Base-by-base conservation (phyloP, 1,140 invertebrate genomes). In the Papilio dardanus region DNA sequence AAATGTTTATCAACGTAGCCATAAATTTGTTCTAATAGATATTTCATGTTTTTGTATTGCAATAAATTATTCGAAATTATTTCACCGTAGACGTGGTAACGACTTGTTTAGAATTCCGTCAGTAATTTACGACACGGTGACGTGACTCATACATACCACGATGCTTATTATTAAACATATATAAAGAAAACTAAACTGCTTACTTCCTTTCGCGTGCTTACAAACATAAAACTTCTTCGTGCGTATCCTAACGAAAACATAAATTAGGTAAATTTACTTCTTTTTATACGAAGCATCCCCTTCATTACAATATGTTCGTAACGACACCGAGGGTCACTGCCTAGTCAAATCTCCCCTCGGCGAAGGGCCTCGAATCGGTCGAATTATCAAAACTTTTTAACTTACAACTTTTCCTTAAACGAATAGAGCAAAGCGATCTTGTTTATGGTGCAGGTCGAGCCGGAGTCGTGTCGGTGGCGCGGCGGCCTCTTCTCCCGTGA, bases 351-450 rank as follows among this genome's bases (percentile, higher is more conserved):
- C 87, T 88, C 91, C 89, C 87, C 86, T 77, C 80, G 80, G 86
- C 81, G 80, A 85, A 86, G 82, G 81, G 81, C 81, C 86, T 67
- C 79, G 80, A 81, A 87, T 93, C 89, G 86, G 83, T 87, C 77
- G 87, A 92, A 92, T 92, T 90, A 92, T 92, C 87, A 88, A 92
- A 93, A 93, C 83, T 92, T 93, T 93, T 92, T 86, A 92, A 92
- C 85, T 91, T 90, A 86, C 82, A 92, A 91, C 88, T 92, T 93
- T 91, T 88, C 85, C 83, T 85, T 86, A 84, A 89, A 83, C 83
- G 88, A 84, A 79, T 83, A 77, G 77, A 88, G 82, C 76, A 67
- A 46, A 77, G 80, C 73, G 78, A 83, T 84, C 82, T 83, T 87
- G 80, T 84, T 85, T 80, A 85, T 86, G 85, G 80, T 77, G 80